phyloP scores from a whole-genome alignment of 2,113 vertebrate species.

The Silurus meridionalis region DNA sequence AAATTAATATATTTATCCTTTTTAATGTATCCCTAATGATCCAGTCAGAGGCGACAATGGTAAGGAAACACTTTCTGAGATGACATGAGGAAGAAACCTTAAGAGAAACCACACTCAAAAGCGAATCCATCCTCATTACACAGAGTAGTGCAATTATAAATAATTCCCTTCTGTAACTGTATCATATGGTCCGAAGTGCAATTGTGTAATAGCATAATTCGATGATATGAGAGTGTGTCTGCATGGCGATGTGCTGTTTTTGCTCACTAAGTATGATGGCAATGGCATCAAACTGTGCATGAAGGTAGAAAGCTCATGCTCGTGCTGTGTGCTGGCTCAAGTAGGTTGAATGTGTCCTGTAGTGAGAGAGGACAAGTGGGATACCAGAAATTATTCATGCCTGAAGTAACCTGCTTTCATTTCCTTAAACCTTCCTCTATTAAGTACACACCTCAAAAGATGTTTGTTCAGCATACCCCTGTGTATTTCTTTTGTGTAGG shows the following conservation, averaged over 20 bases:
- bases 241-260: background rate
- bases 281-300: background rate
- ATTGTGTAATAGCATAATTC: too few relatives aligned
- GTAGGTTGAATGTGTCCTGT: background rate
- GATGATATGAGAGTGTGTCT: background rate
- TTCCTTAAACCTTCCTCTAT: background rate
- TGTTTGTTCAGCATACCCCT: background rate
- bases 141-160: too few relatives aligned
- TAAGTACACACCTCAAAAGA: background rate
- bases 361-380: background rate
- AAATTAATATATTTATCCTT: too few relatives aligned
- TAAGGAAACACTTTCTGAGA: too few relatives aligned
- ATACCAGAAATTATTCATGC: constrained; percentile 29
- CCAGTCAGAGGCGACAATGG: too few relatives aligned
- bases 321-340: constrained; percentile 15
- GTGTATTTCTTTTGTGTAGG: background rate
- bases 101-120: too few relatives aligned
- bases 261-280: background rate
- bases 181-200: too few relatives aligned
- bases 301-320: background rate
- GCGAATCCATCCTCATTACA: too few relatives aligned
- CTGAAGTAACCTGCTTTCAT: background rate
- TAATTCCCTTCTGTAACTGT: too few relatives aligned
- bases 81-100: too few relatives aligned
- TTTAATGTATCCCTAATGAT: too few relatives aligned